A percentile compares a stretch with the other conserved stretches of the same genome.
phyloP scores from a whole-genome alignment of 2,113 vertebrate genomes.

The Rhinolophus sinicus region DNA sequence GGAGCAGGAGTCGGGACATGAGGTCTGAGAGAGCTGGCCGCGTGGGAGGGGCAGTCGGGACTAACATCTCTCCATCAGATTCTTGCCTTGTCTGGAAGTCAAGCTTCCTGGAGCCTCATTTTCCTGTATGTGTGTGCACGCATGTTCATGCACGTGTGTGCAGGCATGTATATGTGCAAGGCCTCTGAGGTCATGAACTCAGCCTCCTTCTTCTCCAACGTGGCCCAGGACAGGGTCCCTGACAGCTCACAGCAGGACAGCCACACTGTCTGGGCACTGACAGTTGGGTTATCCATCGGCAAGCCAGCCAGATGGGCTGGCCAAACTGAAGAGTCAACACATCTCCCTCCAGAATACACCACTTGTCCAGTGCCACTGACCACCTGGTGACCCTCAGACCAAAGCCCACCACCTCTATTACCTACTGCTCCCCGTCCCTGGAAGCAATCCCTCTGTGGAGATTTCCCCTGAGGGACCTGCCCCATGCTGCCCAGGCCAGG shows the following conservation, averaged over 20 bases:
- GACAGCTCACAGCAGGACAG: neutral
- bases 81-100: neutral
- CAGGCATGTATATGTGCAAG: fast-evolving
- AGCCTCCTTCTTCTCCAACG: neutral
- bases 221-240: neutral
- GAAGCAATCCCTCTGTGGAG: neutral
- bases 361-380: neutral
- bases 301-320: neutral
- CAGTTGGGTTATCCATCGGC: neutral
- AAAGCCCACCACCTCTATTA: neutral
- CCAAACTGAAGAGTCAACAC: too few species aligned
- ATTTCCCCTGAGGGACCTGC: neutral
- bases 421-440: neutral
- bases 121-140: too few species aligned
- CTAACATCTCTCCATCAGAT: neutral
- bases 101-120: neutral
- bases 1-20: neutral
- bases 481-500: neutral
- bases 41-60: fast-evolving
- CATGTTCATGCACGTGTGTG: fast-evolving
- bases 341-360: neutral
- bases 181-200: neutral
- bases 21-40: fast-evolving
- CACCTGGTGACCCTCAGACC: neutral
- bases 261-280: neutral